Percentiles rank a stretch among this genome's conserved stretches.
Evolutionary conservation across 1,140 invertebrate species (phyloP).

Genomic region (Holotrichia oblita): DNA sequence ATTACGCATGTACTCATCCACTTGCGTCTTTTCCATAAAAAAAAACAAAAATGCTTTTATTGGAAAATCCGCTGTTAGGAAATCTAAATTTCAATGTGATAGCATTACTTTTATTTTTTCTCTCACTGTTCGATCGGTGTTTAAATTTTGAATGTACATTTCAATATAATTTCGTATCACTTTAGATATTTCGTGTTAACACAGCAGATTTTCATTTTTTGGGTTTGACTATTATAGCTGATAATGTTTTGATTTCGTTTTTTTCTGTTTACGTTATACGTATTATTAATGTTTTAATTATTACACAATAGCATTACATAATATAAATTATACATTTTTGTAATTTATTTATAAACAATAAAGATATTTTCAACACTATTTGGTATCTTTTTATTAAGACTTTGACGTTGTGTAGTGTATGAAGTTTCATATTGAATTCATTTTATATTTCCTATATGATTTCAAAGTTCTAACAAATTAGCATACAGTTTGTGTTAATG

Average conservation of each 20-base stretch:
- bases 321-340: slow-evolving; percentile 43
- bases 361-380: slow-evolving; percentile 41
- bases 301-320: slow-evolving; percentile 18
- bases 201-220: neutral
- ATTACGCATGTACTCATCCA: neutral
- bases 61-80: neutral
- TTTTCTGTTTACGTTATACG: slow-evolving; percentile 24
- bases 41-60: neutral
- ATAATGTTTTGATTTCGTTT: too few species aligned
- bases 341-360: slow-evolving; percentile 49
- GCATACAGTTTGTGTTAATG: too few species aligned
- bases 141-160: neutral
- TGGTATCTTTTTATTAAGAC: neutral
- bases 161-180: neutral
- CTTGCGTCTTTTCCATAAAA: slow-evolving; percentile 24
- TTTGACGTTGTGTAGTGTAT: too few species aligned
- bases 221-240: slow-evolving; percentile 18
- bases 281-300: slow-evolving; percentile 30
- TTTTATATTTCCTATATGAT: too few species aligned
- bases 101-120: slow-evolving; percentile 1
- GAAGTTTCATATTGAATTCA: too few species aligned
- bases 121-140: neutral
- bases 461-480: too few species aligned
- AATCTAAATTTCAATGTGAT: slow-evolving; percentile 28
- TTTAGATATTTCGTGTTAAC: slow-evolving; percentile 2